phyloP scores from a whole-genome alignment of 2,888 invertebrate species.

The Apotomis capreana region DNA sequence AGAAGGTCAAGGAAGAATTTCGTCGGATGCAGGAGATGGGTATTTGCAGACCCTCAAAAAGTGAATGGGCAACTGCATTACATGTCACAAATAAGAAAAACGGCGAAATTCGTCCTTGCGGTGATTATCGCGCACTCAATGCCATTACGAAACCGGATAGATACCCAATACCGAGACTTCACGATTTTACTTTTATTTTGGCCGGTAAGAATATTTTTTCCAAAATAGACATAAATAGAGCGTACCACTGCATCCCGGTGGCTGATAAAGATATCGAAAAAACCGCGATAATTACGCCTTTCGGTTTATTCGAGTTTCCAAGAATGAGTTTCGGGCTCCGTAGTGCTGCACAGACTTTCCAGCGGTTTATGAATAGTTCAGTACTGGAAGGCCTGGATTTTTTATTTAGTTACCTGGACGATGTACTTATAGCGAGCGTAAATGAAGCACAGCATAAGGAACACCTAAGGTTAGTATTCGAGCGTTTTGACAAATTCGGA shows the following conservation, averaged over 20 bases:
- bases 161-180: constrained; percentile 35
- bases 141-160: constrained; percentile 25
- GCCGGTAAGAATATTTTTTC: constrained; percentile 41
- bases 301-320: neutral
- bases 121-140: too few species aligned
- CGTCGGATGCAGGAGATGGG: too few species aligned
- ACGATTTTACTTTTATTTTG: constrained; percentile 36
- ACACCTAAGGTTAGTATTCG: neutral
- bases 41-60: neutral
- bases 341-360: constrained; percentile 19
- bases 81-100: neutral
- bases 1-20: too few species aligned
- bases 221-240: constrained; percentile 40
- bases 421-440: too few species aligned
- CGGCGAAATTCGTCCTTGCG: neutral
- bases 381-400: too few species aligned
- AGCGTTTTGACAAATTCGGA: neutral
- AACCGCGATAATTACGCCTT: constrained; percentile 39
- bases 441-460: neutral
- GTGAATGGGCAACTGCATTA: neutral
- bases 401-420: too few species aligned
- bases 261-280: constrained; percentile 39
- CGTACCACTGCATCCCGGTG: constrained; percentile 41
- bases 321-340: constrained; percentile 22
- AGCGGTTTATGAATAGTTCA: too few species aligned